These are phyloP conservation scores for Nasonia longicornis DNA, from an alignment of 1,140 invertebrate genomes.

Conservation along the genomic window DNA sequence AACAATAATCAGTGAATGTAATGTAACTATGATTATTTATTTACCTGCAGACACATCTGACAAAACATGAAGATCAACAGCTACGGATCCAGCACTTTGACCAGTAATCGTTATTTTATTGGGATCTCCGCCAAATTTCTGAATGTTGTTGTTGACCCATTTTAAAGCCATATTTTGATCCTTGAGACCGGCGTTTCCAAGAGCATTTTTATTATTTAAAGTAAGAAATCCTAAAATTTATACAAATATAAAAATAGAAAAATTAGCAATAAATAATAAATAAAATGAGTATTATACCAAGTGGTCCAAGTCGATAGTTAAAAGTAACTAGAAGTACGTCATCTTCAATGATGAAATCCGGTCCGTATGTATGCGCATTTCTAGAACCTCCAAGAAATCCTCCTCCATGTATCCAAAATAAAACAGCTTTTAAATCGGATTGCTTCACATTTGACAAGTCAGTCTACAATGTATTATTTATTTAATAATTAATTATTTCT, in stretches of 20 bases:
- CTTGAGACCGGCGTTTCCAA: conserved; percentile 73
- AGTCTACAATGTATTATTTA: not conserved
- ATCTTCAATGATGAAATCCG: conserved; percentile 74
- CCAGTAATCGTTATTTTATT: conserved; percentile 70
- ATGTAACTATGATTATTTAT: not conserved
- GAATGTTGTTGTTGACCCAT: conserved; percentile 75
- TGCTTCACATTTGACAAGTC: not conserved
- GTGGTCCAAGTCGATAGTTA: conserved; percentile 78
- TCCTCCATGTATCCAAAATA: conserved; percentile 61
- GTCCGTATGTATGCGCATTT: conserved; percentile 67
- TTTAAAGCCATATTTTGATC: conserved; percentile 73
- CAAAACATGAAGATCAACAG: conserved; percentile 66
- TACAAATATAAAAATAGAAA: not conserved
- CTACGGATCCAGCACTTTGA: conserved; percentile 65
- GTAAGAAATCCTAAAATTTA: conserved; percentile 64
- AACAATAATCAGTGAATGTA: not conserved
- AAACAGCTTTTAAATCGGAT: conserved; percentile 40
- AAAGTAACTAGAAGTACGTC: conserved; percentile 76
- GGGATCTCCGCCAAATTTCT: conserved; percentile 71
- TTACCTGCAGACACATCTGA: conserved; percentile 65
- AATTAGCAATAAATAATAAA: conserved; percentile 63
- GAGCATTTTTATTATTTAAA: conserved; percentile 62
- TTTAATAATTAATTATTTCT: not conserved
- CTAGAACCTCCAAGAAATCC: conserved; percentile 49
- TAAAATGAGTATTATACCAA: conserved; percentile 62